Evolutionary conservation across 2,113 vertebrate genomes (phyloP).

Genomic region (Erythrolamprus reginae): DNA sequence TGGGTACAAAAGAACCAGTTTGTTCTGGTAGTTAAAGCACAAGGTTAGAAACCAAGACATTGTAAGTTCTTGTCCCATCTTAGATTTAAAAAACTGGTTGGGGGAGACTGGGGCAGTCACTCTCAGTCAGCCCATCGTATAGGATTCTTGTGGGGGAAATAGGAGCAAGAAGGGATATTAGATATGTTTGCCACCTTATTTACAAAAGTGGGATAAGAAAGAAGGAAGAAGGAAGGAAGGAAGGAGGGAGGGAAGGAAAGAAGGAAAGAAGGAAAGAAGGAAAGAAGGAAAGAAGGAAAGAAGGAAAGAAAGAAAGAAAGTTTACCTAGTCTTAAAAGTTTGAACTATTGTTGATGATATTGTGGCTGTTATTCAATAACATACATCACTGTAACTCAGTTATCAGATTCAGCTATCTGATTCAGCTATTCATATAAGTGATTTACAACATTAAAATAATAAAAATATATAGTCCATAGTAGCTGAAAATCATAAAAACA

Average conservation of each 20-base stretch:
- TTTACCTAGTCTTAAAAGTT: background rate
- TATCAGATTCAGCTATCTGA: background rate
- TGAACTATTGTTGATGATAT: background rate
- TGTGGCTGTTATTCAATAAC: background rate
- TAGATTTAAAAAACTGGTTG: background rate
- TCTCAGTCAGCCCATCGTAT: background rate
- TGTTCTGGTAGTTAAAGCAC: background rate
- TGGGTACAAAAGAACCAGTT: background rate
- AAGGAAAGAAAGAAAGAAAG: no score
- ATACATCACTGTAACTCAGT: background rate
- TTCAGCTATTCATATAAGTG: no score
- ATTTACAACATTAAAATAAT: no score
- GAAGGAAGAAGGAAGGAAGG: no score
- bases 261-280: no score
- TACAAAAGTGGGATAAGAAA: background rate
- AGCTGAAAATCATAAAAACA: no score
- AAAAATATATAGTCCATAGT: no score
- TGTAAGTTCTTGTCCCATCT: background rate
- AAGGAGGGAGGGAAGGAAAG: no score
- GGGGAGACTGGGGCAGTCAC: background rate
- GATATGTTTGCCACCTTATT: background rate
- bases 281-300: no score
- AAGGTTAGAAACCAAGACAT: no score
- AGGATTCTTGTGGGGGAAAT: background rate
- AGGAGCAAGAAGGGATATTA: background rate